phyloP scores from a whole-genome alignment of 2,797 vertebrate species.

The Intellagama lesueurii region DNA sequence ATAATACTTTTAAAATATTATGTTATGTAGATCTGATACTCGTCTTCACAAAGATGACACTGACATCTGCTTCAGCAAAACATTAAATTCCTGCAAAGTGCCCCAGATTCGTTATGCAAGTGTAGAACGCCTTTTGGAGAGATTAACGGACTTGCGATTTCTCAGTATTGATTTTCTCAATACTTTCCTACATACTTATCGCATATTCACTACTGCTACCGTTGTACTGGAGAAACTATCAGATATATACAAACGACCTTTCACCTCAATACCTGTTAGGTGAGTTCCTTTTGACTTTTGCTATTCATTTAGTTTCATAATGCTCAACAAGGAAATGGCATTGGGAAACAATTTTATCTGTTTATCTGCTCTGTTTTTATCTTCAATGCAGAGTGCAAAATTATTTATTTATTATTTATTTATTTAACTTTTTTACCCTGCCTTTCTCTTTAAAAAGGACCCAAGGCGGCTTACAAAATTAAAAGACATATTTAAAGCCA shows the following conservation, averaged over 20 bases:
- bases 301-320: fast-evolving
- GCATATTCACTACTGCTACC: slow-evolving; percentile 92
- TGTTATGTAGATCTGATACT: slow-evolving; percentile 88
- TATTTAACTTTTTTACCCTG: too few species aligned
- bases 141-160: slow-evolving; percentile 95
- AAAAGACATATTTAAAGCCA: too few species aligned
- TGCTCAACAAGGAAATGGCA: fast-evolving
- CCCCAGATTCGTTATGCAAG: slow-evolving; percentile 98
- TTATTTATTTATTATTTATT: too few species aligned
- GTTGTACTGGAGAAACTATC: slow-evolving; percentile 95
- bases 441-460: too few species aligned
- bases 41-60: slow-evolving; percentile 97
- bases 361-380: not conserved
- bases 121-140: slow-evolving; percentile 94
- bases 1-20: slow-evolving; percentile 35
- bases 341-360: not conserved
- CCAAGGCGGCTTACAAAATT: too few species aligned
- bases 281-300: slow-evolving; percentile 55
- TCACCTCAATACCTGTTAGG: slow-evolving; percentile 97
- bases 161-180: slow-evolving; percentile 99
- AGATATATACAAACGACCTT: slow-evolving; percentile 96
- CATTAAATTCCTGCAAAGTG: slow-evolving; percentile 98
- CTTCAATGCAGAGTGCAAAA: not conserved
- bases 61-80: slow-evolving; percentile 99
- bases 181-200: slow-evolving; percentile 97